These are phyloP conservation scores for Drosophila maculinotata DNA, from an alignment of 2,888 invertebrate species.

Conservation along the genomic window DNA sequence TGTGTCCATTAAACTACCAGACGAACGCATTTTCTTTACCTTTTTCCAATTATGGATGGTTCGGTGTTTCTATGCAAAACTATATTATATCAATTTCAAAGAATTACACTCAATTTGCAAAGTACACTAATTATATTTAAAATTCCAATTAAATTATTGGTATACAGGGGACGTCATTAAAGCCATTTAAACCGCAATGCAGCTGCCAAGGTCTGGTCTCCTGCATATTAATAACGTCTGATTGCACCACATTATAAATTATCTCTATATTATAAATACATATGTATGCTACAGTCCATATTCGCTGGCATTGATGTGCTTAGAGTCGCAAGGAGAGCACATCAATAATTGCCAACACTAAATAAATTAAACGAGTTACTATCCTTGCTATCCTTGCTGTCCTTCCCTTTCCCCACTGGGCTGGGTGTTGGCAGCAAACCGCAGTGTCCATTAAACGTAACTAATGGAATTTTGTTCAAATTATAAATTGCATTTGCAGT, in stretches of 20 bases:
- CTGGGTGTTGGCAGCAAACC: conserved; percentile 27
- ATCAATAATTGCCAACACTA: conserved; percentile 46
- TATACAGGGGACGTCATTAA: conserved; percentile 33
- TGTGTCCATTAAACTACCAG: conserved; percentile 69
- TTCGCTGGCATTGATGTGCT: neutral
- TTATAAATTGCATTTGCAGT: conserved; percentile 65
- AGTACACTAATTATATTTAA: conserved; percentile 48
- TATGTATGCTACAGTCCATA: neutral
- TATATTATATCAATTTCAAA: neutral
- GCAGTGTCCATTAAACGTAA: conserved; percentile 68
- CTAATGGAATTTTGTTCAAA: conserved; percentile 75
- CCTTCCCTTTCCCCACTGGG: too few species aligned
- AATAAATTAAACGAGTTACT: conserved; percentile 63
- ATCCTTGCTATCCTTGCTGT: neutral
- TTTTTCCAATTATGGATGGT: neutral
- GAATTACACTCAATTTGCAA: conserved; percentile 1
- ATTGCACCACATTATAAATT: conserved; percentile 42
- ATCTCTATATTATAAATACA: conserved; percentile 2
- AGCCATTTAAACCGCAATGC: conserved; percentile 38
- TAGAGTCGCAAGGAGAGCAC: conserved; percentile 9
- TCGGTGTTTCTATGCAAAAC: neutral
- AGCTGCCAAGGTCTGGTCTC: too few species aligned
- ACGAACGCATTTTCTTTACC: neutral
- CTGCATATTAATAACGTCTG: conserved; percentile 31
- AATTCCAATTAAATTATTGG: conserved; percentile 44